Base-by-base conservation (phyloP, 2,888 invertebrate genomes). In the Cryptus viduatorius region DNA sequence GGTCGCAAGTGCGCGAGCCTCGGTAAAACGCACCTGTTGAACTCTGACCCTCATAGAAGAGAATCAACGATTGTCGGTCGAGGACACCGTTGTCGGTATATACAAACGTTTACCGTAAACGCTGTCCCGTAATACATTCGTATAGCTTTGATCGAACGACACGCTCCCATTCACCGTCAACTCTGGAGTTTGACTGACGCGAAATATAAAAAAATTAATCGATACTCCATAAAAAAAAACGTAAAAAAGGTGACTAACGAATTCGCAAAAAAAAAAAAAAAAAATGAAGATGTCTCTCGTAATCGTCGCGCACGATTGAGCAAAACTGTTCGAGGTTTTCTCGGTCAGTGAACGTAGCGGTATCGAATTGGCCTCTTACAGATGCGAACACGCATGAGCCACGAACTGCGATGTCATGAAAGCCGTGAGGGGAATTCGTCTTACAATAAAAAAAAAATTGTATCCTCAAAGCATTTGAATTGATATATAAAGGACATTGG, bases 261-360 rank as follows among this genome's bases (percentile, higher is more conserved):
- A 53, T 37, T 42, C 50, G 77, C 44, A n/a, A 73, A 61, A 75
- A 42, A 42, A 14, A 12, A 46, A 53, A 24, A 72, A n/a, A 73
- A 61, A 75, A 42, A 42, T 16, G n/a, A 46, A 53, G 37, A 72
- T 86, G 48, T 78, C 86, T 90, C 86, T 89, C 87, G 87, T 87
- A 90, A 91, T 88, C 84, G 67, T 71, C 64, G 31, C 56, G 56
- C 29, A 46, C 31, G 76, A 80, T 59, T n/a, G 14, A 12, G 64
- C 69, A 53, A 61, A 44, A 72, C 61, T 37, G 37, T 4, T 0
- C 4, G 37, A 68, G 76, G 86, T 88, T 89, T 87, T 89, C 90
- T 89, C 90, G 92, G 90, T 91, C 92, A 91, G 89, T 91, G 92
- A 92, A 91, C 92, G 91, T 91, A 92, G 90, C 91, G 91, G 90